Percentiles rank a stretch among this genome's conserved stretches.
phyloP scores from a whole-genome alignment of 2,797 vertebrate species.

The Acomys russatus region DNA sequence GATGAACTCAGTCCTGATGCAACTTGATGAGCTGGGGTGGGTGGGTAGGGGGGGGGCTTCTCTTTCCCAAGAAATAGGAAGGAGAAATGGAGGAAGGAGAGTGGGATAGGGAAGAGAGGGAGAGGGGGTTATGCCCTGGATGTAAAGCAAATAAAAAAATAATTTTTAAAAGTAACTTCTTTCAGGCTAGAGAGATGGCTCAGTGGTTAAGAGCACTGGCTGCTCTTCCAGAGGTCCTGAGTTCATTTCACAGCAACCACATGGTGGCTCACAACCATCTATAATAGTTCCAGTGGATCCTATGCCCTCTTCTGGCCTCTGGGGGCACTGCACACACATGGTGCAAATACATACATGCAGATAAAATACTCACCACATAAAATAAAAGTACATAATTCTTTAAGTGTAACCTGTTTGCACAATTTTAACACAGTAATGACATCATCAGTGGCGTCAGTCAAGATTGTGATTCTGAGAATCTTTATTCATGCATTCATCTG shows the following conservation, averaged over 20 bases:
- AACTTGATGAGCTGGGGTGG: no score
- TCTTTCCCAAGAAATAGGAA: no score
- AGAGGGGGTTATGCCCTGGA: no score
- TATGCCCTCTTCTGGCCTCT: neutral
- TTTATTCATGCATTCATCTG: neutral
- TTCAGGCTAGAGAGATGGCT: neutral
- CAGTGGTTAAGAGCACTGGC: neutral
- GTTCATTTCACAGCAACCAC: neutral
- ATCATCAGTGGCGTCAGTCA: no score
- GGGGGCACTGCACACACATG: neutral
- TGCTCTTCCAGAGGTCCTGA: neutral
- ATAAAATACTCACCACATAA: neutral
- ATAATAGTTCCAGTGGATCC: neutral
- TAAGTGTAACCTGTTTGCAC: neutral
- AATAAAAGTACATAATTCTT: neutral
- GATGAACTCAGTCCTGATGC: no score
- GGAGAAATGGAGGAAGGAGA: no score
- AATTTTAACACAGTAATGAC: neutral
- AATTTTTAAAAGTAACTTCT: neutral
- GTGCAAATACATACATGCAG: neutral
- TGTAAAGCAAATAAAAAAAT: no score
- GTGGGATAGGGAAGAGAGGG: no score
- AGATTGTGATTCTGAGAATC: neutral
- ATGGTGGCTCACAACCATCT: neutral
- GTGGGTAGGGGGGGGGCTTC: no score